Base-by-base conservation (phyloP, 2,888 invertebrate genomes). In the Pterobdella sp. region DNA sequence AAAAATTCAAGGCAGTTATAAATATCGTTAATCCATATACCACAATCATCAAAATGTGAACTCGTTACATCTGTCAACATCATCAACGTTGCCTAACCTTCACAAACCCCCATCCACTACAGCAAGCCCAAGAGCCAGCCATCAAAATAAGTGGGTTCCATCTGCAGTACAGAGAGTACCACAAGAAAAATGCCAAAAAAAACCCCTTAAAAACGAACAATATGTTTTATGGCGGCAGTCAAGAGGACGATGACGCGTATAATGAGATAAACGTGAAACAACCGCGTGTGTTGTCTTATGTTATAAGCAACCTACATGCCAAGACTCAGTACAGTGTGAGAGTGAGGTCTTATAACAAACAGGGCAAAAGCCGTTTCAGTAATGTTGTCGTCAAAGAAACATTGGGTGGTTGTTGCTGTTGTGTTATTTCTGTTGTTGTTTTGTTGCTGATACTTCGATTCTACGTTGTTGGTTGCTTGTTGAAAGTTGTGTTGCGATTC, bases 331-430 rank as follows among this genome's bases (percentile, higher is more conserved):
- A 71, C 63, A 71, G 60, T 1, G 71, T 63, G 32, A 1, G 71
- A n/a, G 63, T 71, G n/a, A 31, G 31, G 35, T 26, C 56, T 14
- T 71, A 63, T 29, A 71, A 71, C 71, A 56, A 63, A 26, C 35
- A 71, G 0, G 71, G 71, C 32, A 34, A 29, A n/a, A 71, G 71
- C 31, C 56, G 35, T 0, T 60, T 63, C 35, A 71, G 71, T 36
- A 71, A 71, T 29, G 32, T 56, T 52, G 71, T 34, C 10, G 60
- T 71, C 29, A 35, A 29, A 32, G 56, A 36, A n/a, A 71, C 71
- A 14, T 26, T 71, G 22, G 60, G 65, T 65, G 32, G 14, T 29
- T 65, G 29, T 68, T 42, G 22, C 29, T 18, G 31, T 29, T n/a
- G 32, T 7, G 29, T 4, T 31, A 7, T n/a, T n/a, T 49, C 22